phyloP scores from a whole-genome alignment of 2,797 vertebrate genomes.

The Dallia pectoralis region DNA sequence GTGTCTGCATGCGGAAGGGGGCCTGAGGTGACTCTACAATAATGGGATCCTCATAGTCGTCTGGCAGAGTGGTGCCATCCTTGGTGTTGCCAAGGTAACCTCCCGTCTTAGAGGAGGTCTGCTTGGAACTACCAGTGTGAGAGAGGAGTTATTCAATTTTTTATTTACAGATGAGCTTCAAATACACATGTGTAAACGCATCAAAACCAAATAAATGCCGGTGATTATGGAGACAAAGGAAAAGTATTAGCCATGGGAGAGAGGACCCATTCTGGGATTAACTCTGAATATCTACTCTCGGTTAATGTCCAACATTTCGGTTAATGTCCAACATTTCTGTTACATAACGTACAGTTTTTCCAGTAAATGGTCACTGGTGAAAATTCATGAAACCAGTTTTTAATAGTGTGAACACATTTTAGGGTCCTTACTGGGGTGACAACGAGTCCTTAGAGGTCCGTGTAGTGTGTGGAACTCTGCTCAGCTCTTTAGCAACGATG shows the following conservation, averaged over 20 bases:
- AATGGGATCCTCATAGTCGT: conserved; percentile 86
- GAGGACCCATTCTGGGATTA: too few relatives aligned
- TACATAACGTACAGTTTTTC: too few relatives aligned
- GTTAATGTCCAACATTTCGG: too few relatives aligned
- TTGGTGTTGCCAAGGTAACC: conserved; percentile 44
- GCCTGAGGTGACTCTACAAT: conserved; percentile 77
- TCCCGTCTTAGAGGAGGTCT: conserved; percentile 40
- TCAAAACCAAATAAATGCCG: too few relatives aligned
- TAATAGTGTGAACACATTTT: neutral
- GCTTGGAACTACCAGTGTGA: conserved; percentile 60
- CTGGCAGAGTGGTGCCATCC: conserved; percentile 57
- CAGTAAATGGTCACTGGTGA: too few relatives aligned
- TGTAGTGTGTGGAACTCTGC: conserved; percentile 83
- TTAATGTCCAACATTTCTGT: too few relatives aligned
- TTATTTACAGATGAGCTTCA: neutral
- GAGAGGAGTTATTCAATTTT: neutral
- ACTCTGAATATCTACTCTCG: too few relatives aligned
- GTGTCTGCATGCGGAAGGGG: conserved; percentile 73
- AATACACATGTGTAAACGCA: neutral
- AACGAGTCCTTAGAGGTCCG: conserved; percentile 48
- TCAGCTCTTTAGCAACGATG: conserved; percentile 94
- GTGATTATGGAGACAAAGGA: too few relatives aligned
- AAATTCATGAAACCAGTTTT: too few relatives aligned
- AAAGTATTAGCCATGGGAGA: too few relatives aligned
- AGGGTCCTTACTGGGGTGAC: conserved; percentile 57